Conservation (phyloP, 1,140 invertebrate genomes). For the Zaprionus davidi region DNA sequence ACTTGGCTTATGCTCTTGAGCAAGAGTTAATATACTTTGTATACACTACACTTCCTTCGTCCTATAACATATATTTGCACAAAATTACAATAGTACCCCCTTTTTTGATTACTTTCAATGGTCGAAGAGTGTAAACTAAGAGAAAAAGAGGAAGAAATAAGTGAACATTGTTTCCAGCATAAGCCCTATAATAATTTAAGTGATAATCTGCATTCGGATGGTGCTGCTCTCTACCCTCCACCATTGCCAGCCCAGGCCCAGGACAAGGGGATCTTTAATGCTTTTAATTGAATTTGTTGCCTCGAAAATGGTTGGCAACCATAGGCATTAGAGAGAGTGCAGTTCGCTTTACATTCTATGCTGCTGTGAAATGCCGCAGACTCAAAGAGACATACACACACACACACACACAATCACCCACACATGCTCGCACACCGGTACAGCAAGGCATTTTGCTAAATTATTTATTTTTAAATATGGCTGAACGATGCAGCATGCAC, state of each 20-base stretch:
- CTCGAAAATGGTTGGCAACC: neutral
- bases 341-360: neutral
- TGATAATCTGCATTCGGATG: neutral
- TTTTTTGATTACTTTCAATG: too few relatives aligned
- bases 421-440: neutral
- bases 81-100: too few relatives aligned
- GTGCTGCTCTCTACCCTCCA: neutral
- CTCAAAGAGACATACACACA: conserved; percentile 11
- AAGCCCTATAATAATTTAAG: neutral
- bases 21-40: too few relatives aligned
- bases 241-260: neutral
- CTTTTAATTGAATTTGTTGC: conserved; percentile 3
- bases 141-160: neutral
- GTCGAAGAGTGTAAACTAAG: too few relatives aligned
- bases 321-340: conserved; percentile 3
- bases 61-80: too few relatives aligned
- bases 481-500: neutral
- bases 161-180: neutral
- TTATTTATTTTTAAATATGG: conserved; percentile 56
- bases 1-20: too few relatives aligned
- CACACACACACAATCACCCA: neutral
- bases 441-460: conserved; percentile 38
- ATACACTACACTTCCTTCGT: too few relatives aligned
- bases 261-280: neutral
- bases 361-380: neutral